A percentile compares a stretch with the other conserved stretches of the same genome.
Conservation (phyloP, 1,140 invertebrate species). For the Papilio polyxenes region DNA sequence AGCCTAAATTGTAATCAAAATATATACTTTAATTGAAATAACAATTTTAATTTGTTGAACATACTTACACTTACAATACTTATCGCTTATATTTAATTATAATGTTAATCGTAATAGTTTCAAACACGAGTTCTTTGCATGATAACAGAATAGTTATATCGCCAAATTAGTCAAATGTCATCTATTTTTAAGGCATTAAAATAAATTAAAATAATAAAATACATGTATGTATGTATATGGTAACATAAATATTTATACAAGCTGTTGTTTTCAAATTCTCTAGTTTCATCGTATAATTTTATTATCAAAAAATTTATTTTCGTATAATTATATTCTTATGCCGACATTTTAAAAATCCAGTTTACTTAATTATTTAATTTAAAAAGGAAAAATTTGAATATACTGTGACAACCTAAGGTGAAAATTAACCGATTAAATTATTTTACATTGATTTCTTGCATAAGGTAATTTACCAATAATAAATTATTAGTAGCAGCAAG, state of each 20-base stretch:
- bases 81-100: too few species aligned
- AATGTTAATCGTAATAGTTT: background rate
- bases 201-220: background rate
- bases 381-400: background rate
- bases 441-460: background rate
- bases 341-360: background rate
- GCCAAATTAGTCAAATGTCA: background rate
- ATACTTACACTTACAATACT: too few species aligned
- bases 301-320: constrained; percentile 10
- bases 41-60: background rate
- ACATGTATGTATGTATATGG: background rate
- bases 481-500: too few species aligned
- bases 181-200: background rate
- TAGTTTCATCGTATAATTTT: constrained; percentile 7
- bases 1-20: too few species aligned
- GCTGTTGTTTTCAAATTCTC: constrained; percentile 15
- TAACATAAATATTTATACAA: background rate
- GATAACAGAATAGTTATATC: background rate
- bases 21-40: background rate
- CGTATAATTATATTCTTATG: background rate
- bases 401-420: background rate
- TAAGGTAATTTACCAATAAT: too few species aligned
- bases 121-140: background rate
- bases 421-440: background rate
- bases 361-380: background rate